These are phyloP conservation scores for Clarias magur DNA, from an alignment of 2,113 vertebrate genomes.

Conservation along the genomic window DNA sequence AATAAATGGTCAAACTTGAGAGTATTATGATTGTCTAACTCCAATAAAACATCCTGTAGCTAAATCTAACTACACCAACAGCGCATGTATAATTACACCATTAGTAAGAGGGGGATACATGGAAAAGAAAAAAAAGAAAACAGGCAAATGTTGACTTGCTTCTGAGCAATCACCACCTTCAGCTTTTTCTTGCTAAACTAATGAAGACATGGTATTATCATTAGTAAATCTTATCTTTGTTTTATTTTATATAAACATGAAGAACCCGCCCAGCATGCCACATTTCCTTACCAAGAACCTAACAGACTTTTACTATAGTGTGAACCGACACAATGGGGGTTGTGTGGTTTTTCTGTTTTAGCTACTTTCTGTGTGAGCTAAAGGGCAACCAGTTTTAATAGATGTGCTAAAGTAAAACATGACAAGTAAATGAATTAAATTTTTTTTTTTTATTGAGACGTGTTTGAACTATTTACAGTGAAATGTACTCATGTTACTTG, in stretches of 20 bases:
- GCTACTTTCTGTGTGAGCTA: not conserved
- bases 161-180: not conserved
- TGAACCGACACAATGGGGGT: not conserved
- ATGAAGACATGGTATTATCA: not conserved
- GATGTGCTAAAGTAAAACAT: not conserved
- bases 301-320: not conserved
- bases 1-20: not conserved
- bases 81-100: not conserved
- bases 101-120: not conserved
- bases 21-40: not conserved
- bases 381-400: not conserved
- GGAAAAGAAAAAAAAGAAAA: not conserved
- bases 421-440: not conserved
- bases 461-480: slow-evolving; percentile 26
- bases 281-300: not conserved
- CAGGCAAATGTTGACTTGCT: not conserved
- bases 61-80: not conserved
- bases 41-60: not conserved
- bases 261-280: not conserved
- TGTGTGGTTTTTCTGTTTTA: too few species aligned
- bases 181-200: not conserved
- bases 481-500: not conserved
- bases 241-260: not conserved
- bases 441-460: slow-evolving; percentile 27
- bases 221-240: not conserved